A percentile compares a stretch with the other conserved stretches of the same genome.
Conservation (phyloP, 2,888 invertebrate genomes). For the Drosophila kambysellisi region DNA sequence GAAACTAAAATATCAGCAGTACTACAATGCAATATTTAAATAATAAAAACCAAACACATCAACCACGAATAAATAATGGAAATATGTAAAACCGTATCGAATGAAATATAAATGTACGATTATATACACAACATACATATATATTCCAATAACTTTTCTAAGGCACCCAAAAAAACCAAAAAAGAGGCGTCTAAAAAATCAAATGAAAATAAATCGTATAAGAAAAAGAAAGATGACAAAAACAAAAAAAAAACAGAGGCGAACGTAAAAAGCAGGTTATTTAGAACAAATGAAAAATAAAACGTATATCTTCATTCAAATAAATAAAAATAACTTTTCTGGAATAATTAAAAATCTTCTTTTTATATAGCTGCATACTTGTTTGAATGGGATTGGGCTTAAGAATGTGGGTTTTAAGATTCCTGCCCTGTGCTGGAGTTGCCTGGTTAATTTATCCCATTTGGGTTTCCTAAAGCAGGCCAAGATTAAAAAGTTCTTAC, state of each 20-base stretch:
- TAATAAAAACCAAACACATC: conserved; percentile 41
- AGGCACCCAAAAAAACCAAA: conserved; percentile 27
- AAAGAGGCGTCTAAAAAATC: conserved; percentile 25
- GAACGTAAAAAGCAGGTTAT: conserved; percentile 63
- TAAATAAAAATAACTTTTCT: conserved; percentile 83
- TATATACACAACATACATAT: conserved; percentile 70
- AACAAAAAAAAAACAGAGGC: conserved; percentile 26
- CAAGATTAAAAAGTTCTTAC: neutral
- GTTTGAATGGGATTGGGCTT: neutral
- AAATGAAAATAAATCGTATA: conserved; percentile 28
- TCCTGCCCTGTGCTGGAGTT: neutral
- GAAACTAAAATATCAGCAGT: conserved; percentile 68
- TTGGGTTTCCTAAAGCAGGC: neutral
- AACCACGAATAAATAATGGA: conserved; percentile 61
- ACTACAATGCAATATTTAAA: conserved; percentile 68
- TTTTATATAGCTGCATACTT: conserved; percentile 3
- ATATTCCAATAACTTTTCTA: conserved; percentile 70
- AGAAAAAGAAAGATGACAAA: conserved; percentile 1
- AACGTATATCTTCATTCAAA: conserved; percentile 79
- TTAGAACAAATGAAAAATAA: conserved; percentile 62
- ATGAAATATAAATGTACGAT: conserved; percentile 70
- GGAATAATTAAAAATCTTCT: conserved; percentile 74
- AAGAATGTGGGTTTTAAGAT: neutral
- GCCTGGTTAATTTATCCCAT: neutral
- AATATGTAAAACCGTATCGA: conserved; percentile 69